A percentile compares a stretch with the other conserved stretches of the same genome.
phyloP scores from a whole-genome alignment of 2,797 vertebrate species.

The Oreortyx pictus region DNA sequence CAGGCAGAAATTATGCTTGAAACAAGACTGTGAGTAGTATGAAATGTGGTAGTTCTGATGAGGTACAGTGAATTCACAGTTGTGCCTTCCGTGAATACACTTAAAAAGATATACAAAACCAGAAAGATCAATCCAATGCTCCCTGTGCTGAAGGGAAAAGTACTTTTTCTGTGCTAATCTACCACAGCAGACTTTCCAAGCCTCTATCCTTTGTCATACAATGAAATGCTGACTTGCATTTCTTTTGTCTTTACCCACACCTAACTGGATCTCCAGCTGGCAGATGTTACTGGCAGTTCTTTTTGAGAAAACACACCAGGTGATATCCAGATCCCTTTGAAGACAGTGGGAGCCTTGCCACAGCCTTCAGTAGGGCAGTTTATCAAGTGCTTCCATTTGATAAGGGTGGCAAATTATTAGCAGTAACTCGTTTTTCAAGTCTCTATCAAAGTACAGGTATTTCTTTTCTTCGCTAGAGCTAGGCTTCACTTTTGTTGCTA shows the following conservation, averaged over 20 bases:
- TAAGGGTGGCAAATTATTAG: neutral
- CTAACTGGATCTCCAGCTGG: slow-evolving; percentile 62
- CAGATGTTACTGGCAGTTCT: slow-evolving; percentile 63
- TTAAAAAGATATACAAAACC: neutral
- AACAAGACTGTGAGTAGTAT: neutral
- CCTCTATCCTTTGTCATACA: slow-evolving; percentile 39
- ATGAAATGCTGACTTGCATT: slow-evolving; percentile 56
- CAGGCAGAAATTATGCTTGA: neutral
- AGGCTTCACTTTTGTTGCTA: neutral
- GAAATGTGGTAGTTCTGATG: neutral
- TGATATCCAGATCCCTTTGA: slow-evolving; percentile 52
- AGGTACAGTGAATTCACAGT: neutral
- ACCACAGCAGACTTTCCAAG: slow-evolving; percentile 31
- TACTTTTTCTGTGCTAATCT: slow-evolving; percentile 5
- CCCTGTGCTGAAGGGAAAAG: neutral
- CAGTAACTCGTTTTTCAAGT: neutral
- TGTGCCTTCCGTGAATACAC: neutral
- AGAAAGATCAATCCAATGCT: neutral
- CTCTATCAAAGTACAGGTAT: neutral
- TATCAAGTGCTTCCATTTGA: slow-evolving; percentile 11
- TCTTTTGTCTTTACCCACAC: slow-evolving; percentile 65
- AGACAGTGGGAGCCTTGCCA: slow-evolving; percentile 48
- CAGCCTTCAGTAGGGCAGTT: neutral
- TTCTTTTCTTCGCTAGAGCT: neutral
- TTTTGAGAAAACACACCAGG: slow-evolving; percentile 48